Base-by-base conservation (phyloP, 2,113 vertebrate species). In the Craseonycteris thonglongyai region DNA sequence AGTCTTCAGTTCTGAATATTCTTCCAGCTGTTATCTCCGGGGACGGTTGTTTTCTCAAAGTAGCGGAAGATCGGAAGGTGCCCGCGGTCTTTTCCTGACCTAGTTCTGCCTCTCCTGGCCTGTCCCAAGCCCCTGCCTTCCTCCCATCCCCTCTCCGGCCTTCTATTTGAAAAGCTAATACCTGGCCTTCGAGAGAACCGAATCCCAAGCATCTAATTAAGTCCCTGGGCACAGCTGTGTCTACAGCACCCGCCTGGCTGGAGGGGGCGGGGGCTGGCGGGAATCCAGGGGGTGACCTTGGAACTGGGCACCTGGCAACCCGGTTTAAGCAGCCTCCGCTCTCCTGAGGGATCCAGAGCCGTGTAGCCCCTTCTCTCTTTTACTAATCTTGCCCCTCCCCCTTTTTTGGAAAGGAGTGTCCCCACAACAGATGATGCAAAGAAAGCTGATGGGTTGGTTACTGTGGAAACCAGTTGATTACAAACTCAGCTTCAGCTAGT, bases 401-500 rank as follows among this genome's bases (percentile, higher is more conserved):
- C 40, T 38, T 26, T 90, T 90, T 79, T 78, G 66, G 59, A 93
- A 93, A 92, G 90, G 49, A 93, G 38, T 51, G 21, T 59, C 90
- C 81, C 30, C 3, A 5, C 33, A 38, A 85, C 40, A 40, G 88
- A 78, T 90, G 24, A 79, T 69, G 76, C 33, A 30, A 38, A 54
- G 63, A 63, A 81, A 90, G 74, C 80, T 65, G 45, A 76, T 72
- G 5, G 6, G 93, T 96, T 97, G 6, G 93, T 96, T 97, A 72
- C 95, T 82, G 95, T 83, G 95, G 97, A 92, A 93, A 97, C 97
- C 72, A 72, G 72, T 68, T 9, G 81, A 97, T 90, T 93, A 96
- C 96, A 95, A 93, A 97, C 85, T 90, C 91, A 21, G 81, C 81
- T 83, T 88, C 84, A 63, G 80, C 90, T 90, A 90, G 56, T 88